Evolutionary conservation across 2,888 invertebrate species (phyloP).

Genomic region (Cyaniris semiargus): DNA sequence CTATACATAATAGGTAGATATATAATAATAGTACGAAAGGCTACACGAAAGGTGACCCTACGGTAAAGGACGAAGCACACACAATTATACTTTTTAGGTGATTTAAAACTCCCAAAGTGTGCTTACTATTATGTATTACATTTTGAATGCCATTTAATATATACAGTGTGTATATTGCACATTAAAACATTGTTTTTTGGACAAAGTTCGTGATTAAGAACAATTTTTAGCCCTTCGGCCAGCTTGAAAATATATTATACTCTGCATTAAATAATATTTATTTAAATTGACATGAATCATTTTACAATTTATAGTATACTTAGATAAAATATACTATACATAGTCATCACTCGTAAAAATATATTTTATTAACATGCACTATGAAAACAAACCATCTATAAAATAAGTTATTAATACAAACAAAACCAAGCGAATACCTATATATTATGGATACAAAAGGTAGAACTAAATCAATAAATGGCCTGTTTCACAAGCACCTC

Average conservation of each 20-base stretch:
- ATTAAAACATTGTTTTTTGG: conserved; percentile 24
- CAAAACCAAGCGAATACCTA: conserved; percentile 60
- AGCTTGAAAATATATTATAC: conserved; percentile 32
- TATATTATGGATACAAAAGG: conserved; percentile 45
- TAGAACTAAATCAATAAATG: conserved; percentile 48
- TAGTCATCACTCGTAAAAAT: conserved; percentile 37
- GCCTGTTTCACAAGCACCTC: neutral
- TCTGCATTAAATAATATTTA: conserved; percentile 34
- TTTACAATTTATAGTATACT: conserved; percentile 36
- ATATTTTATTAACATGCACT: conserved; percentile 42
- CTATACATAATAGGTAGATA: conserved; percentile 45
- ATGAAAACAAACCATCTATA: conserved; percentile 65
- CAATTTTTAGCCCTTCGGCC: conserved; percentile 25
- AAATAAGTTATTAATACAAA: conserved; percentile 70
- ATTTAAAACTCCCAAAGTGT: conserved; percentile 37
- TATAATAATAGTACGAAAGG: conserved; percentile 34
- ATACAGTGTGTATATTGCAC: conserved; percentile 27
- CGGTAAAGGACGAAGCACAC: conserved; percentile 45
- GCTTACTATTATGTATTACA: conserved; percentile 18
- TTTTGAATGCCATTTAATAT: conserved; percentile 28
- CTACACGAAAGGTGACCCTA: neutral
- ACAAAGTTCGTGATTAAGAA: conserved; percentile 15
- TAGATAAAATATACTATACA: conserved; percentile 34
- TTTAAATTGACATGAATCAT: conserved; percentile 42
- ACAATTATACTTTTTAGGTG: conserved; percentile 38